Evolutionary conservation across 2,113 vertebrate species (phyloP).

Genomic region (Saimiri boliviensis): DNA sequence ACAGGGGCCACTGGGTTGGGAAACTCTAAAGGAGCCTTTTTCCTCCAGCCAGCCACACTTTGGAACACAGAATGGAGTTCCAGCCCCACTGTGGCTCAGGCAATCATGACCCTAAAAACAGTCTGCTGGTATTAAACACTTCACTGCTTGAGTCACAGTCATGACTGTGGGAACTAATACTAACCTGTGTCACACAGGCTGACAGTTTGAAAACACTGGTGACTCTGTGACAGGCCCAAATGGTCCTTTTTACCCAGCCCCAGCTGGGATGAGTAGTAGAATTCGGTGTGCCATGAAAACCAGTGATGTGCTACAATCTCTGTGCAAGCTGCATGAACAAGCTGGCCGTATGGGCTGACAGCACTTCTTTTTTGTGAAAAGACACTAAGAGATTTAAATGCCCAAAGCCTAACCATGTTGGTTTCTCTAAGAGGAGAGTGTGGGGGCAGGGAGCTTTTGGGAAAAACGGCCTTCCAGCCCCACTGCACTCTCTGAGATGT

Average conservation of each 20-base stretch:
- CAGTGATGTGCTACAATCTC: accelerated
- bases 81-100: not conserved
- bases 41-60: not conserved
- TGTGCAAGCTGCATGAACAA: accelerated
- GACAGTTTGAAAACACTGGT: not conserved
- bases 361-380: not conserved
- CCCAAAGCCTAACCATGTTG: not conserved
- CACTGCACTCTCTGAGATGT: accelerated
- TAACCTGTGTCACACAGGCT: not conserved
- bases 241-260: not conserved
- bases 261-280: not conserved
- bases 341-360: accelerated
- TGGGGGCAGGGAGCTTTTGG: not conserved
- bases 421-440: not conserved
- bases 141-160: not conserved
- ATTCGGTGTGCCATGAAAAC: accelerated
- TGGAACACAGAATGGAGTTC: not conserved
- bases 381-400: not conserved
- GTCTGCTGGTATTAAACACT: not conserved
- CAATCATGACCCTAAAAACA: not conserved
- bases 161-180: not conserved
- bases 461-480: not conserved
- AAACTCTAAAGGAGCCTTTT: not conserved
- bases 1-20: accelerated
- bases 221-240: not conserved